A percentile compares a stretch with the other conserved stretches of the same genome.
Evolutionary conservation across 2,797 vertebrate genomes (phyloP).

Genomic region (Lateolabrax maculatus): DNA sequence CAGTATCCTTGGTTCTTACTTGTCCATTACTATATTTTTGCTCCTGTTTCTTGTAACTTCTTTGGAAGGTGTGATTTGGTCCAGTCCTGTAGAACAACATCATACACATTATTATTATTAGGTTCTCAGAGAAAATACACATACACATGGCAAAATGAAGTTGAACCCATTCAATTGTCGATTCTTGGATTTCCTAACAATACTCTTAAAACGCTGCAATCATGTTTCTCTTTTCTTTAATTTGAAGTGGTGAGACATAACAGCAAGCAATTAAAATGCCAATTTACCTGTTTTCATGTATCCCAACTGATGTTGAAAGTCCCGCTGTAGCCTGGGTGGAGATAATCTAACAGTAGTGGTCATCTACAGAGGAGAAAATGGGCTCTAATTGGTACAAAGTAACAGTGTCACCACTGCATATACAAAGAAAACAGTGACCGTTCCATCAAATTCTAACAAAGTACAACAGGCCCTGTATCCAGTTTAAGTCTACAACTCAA

Average conservation of each 20-base stretch:
- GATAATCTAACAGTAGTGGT: slow-evolving; percentile 51
- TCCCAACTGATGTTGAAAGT: slow-evolving; percentile 44
- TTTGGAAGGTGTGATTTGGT: slow-evolving; percentile 26
- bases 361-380: slow-evolving; percentile 51
- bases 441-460: background rate
- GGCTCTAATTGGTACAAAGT: background rate
- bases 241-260: background rate
- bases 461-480: background rate
- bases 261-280: background rate
- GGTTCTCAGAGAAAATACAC: background rate
- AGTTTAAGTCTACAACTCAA: background rate
- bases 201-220: background rate
- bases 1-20: slow-evolving; percentile 47
- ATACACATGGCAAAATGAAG: background rate
- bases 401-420: background rate
- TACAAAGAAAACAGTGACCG: background rate
- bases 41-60: slow-evolving; percentile 27
- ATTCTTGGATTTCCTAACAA: background rate
- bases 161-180: background rate
- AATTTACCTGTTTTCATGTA: slow-evolving; percentile 48
- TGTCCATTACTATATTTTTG: slow-evolving; percentile 44
- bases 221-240: background rate
- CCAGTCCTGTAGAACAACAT: slow-evolving; percentile 50
- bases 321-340: slow-evolving; percentile 53
- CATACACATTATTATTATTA: background rate